These are phyloP conservation scores for Hypothenemus hampei DNA, from an alignment of 1,140 invertebrate genomes.

Conservation along the genomic window DNA sequence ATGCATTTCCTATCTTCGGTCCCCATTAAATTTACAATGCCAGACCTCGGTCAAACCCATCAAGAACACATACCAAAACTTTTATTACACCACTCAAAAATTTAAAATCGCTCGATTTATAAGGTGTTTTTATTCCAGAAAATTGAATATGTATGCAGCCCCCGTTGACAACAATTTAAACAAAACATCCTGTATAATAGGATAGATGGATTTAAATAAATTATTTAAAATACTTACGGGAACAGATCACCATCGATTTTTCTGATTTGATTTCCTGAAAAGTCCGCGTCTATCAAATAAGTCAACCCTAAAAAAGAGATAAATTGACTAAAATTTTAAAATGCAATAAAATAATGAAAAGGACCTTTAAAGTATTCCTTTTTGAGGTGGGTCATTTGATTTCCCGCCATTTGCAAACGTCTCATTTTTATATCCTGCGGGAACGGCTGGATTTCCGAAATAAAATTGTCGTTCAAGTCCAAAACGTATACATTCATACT, in stretches of 20 bases:
- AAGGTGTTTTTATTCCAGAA: too few species aligned
- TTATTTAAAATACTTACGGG: conserved; percentile 51
- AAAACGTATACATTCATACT: conserved; percentile 65
- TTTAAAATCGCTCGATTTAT: too few species aligned
- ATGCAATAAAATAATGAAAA: conserved; percentile 1
- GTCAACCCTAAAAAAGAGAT: conserved; percentile 48
- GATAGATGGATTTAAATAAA: conserved; percentile 1
- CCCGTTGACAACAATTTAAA: too few species aligned
- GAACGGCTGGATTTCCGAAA: conserved; percentile 56
- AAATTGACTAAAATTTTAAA: conserved; percentile 1
- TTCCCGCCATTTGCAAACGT: conserved; percentile 65
- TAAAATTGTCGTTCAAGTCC: conserved; percentile 65
- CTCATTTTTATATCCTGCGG: conserved; percentile 62
- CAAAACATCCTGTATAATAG: too few species aligned
- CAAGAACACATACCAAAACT: too few species aligned
- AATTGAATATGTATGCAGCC: too few species aligned
- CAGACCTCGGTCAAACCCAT: too few species aligned
- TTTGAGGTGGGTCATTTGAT: conserved; percentile 55
- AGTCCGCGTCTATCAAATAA: conserved; percentile 64
- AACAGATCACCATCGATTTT: conserved; percentile 62
- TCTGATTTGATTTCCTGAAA: conserved; percentile 60
- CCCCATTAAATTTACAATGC: too few species aligned
- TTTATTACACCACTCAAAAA: too few species aligned
- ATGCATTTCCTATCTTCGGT: too few species aligned
- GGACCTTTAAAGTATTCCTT: conserved; percentile 58